A percentile compares a stretch with the other conserved stretches of the same genome.
Evolutionary conservation across 1,140 invertebrate species (phyloP).

Genomic region (Antheraea pernyi): DNA sequence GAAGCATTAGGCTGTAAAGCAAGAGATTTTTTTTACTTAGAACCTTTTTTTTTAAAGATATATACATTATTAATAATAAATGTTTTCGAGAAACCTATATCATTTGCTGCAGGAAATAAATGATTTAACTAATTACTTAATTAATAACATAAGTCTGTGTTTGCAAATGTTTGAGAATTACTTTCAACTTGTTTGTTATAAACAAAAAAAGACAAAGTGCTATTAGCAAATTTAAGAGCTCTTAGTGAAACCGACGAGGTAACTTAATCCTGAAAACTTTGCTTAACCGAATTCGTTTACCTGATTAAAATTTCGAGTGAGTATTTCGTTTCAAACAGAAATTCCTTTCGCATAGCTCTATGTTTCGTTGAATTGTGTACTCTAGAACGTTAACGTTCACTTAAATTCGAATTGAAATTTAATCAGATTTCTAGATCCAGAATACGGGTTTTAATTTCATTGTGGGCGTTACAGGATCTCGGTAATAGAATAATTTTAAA

Average conservation of each 20-base stretch:
- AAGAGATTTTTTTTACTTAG: no score
- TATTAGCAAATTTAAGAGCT: background rate
- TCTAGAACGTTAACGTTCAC: background rate
- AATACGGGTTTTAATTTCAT: background rate
- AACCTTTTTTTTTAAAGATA: no score
- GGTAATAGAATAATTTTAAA: background rate
- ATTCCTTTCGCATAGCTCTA: slow-evolving; percentile 16
- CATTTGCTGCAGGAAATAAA: no score
- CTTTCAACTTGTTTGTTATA: no score
- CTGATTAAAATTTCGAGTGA: slow-evolving; percentile 42
- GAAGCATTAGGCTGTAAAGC: no score
- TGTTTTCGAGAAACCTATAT: no score
- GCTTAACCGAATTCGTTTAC: slow-evolving; percentile 45
- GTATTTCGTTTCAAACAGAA: slow-evolving; percentile 19
- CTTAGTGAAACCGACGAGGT: background rate
- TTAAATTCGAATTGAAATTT: slow-evolving; percentile 16
- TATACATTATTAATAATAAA: no score
- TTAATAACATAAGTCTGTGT: no score
- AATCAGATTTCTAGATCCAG: background rate
- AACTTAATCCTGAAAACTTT: slow-evolving; percentile 43
- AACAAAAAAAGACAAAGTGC: background rate
- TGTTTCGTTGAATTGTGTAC: slow-evolving; percentile 15
- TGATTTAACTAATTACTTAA: no score
- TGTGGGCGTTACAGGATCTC: background rate
- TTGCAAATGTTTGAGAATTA: no score